Conservation (phyloP, 2,797 vertebrate genomes). For the Catharus ustulatus region DNA sequence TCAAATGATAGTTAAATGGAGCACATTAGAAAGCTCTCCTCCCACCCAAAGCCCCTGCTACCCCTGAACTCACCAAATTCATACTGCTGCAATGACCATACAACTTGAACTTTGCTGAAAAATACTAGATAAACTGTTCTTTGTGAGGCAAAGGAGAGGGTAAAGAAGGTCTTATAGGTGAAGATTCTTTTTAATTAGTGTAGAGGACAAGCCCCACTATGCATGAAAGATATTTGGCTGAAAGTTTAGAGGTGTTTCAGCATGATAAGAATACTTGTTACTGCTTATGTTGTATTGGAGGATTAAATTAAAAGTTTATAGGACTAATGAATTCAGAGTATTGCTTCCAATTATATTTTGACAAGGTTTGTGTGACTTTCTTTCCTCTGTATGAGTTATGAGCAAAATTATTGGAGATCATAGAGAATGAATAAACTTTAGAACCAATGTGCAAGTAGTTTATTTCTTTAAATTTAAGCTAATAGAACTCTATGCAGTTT, state of each 20-base stretch:
- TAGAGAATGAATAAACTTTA: not conserved
- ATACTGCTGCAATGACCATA: not conserved
- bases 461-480: slow-evolving; percentile 16
- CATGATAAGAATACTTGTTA: not conserved
- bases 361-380: not conserved
- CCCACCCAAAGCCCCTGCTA: fast-evolving
- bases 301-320: slow-evolving; percentile 5
- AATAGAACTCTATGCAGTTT: not conserved
- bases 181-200: not conserved
- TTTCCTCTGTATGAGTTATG: not conserved
- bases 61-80: not conserved
- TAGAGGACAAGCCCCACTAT: not conserved
- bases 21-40: not conserved
- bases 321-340: not conserved
- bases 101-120: not conserved
- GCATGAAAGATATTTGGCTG: not conserved
- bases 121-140: not conserved
- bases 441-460: not conserved
- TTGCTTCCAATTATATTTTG: not conserved
- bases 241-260: not conserved
- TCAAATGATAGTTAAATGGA: not conserved
- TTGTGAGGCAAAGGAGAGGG: not conserved
- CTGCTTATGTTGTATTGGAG: not conserved
- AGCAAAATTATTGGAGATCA: not conserved
- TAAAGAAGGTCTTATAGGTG: not conserved